Evolutionary conservation across 1,140 invertebrate genomes (phyloP).

Genomic region (Drosophila carrolli): DNA sequence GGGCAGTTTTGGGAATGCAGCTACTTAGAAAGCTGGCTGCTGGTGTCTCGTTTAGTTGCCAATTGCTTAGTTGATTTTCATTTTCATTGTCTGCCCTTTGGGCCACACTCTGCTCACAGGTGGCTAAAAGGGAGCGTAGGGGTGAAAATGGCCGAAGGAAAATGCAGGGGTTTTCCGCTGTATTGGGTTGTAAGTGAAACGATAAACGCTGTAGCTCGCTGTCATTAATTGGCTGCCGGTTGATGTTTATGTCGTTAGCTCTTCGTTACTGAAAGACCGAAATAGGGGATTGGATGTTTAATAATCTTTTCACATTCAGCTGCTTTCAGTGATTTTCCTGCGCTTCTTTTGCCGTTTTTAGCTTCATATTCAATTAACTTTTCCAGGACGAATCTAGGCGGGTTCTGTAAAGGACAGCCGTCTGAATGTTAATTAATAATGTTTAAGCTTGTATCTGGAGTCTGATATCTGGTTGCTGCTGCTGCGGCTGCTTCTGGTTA

Average conservation of each 20-base stretch:
- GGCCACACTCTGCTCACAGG: slow-evolving; percentile 22
- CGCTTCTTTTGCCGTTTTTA: slow-evolving; percentile 4
- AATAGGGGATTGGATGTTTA: slow-evolving; percentile 20
- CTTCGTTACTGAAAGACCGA: slow-evolving; percentile 18
- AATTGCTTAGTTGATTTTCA: slow-evolving; percentile 72
- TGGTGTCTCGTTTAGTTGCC: slow-evolving; percentile 57
- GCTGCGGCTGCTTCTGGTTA: neutral
- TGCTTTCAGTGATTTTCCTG: slow-evolving; percentile 32
- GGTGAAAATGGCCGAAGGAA: neutral
- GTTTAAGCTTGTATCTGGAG: slow-evolving; percentile 22
- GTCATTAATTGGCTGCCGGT: slow-evolving; percentile 75
- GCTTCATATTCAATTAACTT: slow-evolving; percentile 41
- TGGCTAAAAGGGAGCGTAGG: slow-evolving; percentile 11
- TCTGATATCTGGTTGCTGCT: slow-evolving; percentile 12
- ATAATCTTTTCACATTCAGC: slow-evolving; percentile 34
- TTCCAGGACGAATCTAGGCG: slow-evolving; percentile 12
- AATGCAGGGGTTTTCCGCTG: slow-evolving; percentile 19
- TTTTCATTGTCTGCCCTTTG: slow-evolving; percentile 73
- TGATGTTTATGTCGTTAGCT: slow-evolving; percentile 52
- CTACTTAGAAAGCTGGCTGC: slow-evolving; percentile 7
- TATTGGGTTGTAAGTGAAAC: slow-evolving; percentile 48
- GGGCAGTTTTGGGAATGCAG: neutral
- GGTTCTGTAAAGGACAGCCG: slow-evolving; percentile 24
- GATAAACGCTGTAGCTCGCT: slow-evolving; percentile 59
- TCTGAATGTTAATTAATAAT: slow-evolving; percentile 50